phyloP scores from a whole-genome alignment of 2,888 invertebrate species.

The Cosmopolites sordidus region DNA sequence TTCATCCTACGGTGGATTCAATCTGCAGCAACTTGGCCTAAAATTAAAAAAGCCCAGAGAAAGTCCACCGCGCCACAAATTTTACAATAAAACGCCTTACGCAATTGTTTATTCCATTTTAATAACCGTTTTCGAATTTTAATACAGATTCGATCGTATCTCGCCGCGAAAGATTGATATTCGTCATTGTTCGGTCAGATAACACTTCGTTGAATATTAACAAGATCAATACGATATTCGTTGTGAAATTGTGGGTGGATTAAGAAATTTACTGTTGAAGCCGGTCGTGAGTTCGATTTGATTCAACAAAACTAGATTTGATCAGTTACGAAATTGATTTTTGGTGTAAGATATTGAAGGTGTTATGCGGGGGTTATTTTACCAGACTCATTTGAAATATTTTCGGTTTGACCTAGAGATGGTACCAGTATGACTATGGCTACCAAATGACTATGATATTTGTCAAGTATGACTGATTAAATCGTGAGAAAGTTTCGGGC shows the following conservation, averaged over 20 bases:
- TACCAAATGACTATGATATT: too few relatives aligned
- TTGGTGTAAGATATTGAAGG: too few relatives aligned
- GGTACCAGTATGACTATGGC: too few relatives aligned
- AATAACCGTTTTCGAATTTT: background rate
- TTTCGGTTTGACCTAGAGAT: too few relatives aligned
- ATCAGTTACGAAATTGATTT: background rate
- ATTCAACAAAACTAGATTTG: background rate
- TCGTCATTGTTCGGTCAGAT: background rate
- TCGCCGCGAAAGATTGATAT: background rate
- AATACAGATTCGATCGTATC: background rate
- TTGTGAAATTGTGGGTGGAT: constrained; percentile 1
- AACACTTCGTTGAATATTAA: background rate
- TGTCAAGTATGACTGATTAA: too few relatives aligned
- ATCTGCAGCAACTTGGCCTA: background rate
- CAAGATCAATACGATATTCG: background rate
- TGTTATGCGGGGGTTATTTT: background rate
- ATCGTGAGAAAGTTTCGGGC: too few relatives aligned
- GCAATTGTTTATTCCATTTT: background rate
- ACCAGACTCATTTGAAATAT: too few relatives aligned
- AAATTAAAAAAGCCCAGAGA: background rate
- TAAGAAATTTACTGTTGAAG: background rate
- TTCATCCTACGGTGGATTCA: background rate
- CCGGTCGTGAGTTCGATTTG: background rate
- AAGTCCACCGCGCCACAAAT: background rate
- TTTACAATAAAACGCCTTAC: background rate